Conservation (phyloP, 2,113 vertebrate genomes). For the Erpornis zantholeuca region DNA sequence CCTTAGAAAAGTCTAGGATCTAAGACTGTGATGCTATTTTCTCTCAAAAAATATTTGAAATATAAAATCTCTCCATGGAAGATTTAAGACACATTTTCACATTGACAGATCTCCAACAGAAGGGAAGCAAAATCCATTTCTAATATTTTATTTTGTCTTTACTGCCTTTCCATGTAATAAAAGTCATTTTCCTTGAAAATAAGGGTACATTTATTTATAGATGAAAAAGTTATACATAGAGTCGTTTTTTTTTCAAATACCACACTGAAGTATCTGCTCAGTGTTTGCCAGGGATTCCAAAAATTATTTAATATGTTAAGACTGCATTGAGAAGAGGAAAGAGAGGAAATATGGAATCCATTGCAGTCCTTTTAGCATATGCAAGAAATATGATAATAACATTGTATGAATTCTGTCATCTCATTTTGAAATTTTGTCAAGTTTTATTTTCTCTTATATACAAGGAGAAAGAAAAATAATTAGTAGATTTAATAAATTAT, state of each 20-base stretch:
- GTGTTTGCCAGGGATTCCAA: neutral
- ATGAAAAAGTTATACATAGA: neutral
- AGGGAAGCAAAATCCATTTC: neutral
- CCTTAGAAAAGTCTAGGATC: neutral
- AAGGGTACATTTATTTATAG: neutral
- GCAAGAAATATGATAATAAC: neutral
- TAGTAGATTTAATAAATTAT: neutral
- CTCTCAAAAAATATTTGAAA: neutral
- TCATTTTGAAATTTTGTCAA: neutral
- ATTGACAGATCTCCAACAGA: neutral
- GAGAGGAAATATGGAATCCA: neutral
- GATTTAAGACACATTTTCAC: neutral
- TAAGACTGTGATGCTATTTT: neutral
- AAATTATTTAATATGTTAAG: neutral
- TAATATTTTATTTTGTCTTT: neutral
- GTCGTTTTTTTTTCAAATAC: accelerated
- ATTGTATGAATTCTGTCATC: neutral
- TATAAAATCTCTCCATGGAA: neutral
- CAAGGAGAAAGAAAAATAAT: neutral
- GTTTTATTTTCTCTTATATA: neutral
- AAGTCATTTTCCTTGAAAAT: neutral
- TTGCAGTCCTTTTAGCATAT: neutral
- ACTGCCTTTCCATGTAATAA: neutral
- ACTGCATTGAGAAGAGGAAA: neutral
- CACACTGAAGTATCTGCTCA: neutral